Evolutionary conservation across 30 jellyfish, hydroid and myxozoan species (phyloP).

Genomic region (Chrysaora quinquecirrha): DNA sequence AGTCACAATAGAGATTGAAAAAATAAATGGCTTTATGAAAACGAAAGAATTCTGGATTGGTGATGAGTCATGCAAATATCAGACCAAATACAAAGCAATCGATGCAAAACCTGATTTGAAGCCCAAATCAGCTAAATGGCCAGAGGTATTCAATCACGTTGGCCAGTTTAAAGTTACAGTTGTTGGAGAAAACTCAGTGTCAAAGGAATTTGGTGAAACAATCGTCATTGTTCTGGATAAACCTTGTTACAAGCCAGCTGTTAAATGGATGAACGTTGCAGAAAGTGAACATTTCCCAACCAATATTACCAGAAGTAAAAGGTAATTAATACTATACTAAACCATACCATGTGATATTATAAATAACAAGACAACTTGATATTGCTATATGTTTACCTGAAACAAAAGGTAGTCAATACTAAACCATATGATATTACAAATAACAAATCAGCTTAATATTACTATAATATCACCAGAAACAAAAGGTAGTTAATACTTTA

Average conservation of each 20-base stretch:
- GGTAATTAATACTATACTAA: conserved; percentile 22
- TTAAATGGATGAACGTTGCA: conserved; percentile 35
- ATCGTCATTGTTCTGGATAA: conserved; percentile 59
- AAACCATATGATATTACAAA: too few species aligned
- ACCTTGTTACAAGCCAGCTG: conserved; percentile 66
- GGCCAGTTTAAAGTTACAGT: conserved; percentile 51
- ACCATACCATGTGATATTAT: too few species aligned
- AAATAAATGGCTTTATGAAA: not conserved
- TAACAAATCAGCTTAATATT: too few species aligned
- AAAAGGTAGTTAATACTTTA: too few species aligned
- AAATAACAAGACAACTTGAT: too few species aligned
- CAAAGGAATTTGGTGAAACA: conserved; percentile 56
- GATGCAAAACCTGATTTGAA: conserved; percentile 29
- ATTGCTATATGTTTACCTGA: too few species aligned
- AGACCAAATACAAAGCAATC: conserved; percentile 33
- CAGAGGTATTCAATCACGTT: not conserved
- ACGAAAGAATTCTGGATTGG: conserved; percentile 43
- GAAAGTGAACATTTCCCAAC: not conserved
- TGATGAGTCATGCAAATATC: not conserved
- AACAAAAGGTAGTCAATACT: too few species aligned
- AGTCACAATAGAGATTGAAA: conserved; percentile 31
- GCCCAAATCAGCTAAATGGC: conserved; percentile 41
- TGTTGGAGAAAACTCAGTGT: conserved; percentile 53
- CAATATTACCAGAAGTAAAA: conserved; percentile 29
- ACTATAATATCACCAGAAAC: too few species aligned